Conservation (phyloP, 2,797 vertebrate species). For the Acanthornis magna region DNA sequence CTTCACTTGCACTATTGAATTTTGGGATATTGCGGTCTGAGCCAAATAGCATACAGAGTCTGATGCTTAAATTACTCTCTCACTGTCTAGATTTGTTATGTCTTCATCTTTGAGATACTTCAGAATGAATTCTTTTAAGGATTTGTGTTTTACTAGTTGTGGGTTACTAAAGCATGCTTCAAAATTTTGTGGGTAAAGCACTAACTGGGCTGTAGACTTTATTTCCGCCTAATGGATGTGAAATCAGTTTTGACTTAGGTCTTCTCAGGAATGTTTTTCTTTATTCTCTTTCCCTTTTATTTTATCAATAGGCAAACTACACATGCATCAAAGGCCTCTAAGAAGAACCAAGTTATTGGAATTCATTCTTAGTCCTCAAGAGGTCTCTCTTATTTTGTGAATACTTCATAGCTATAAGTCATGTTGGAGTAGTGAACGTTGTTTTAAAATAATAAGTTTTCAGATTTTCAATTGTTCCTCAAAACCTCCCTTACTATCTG, state of each 20-base stretch:
- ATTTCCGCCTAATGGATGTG: neutral
- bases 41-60: neutral
- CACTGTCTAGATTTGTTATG: neutral
- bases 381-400: slow-evolving; percentile 47
- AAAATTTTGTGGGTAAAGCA: neutral
- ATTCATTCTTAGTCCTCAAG: slow-evolving; percentile 54
- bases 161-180: neutral
- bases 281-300: neutral
- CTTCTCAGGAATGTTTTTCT: neutral
- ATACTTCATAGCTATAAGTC: neutral
- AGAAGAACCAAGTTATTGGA: neutral
- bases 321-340: neutral
- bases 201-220: neutral
- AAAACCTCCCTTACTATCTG: neutral
- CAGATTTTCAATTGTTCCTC: neutral
- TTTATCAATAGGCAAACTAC: neutral
- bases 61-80: neutral
- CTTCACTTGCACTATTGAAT: neutral
- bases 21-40: neutral
- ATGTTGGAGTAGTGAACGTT: neutral
- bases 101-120: slow-evolving; percentile 3
- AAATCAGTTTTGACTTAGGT: neutral
- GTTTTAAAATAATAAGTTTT: neutral
- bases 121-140: neutral
- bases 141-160: neutral